Evolutionary conservation across 2,888 invertebrate genomes (phyloP).

Genomic region (Heliconius charithonia): DNA sequence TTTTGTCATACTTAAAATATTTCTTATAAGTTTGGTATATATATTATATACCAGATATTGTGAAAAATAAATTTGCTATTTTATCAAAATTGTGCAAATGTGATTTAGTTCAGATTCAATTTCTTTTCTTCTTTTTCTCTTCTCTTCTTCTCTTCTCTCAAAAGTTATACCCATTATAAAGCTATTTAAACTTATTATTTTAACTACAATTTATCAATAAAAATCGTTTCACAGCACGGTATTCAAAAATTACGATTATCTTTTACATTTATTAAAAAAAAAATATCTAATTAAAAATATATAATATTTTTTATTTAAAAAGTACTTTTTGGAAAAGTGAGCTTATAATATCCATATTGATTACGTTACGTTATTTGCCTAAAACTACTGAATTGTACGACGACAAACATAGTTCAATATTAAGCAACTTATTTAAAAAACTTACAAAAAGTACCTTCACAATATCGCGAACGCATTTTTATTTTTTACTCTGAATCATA

Average conservation of each 20-base stretch:
- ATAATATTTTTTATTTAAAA: background rate
- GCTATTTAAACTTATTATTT: background rate
- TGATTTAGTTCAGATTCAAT: background rate
- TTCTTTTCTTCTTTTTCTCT: no score
- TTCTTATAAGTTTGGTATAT: background rate
- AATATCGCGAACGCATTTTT: constrained; percentile 33
- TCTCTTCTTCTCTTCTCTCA: no score
- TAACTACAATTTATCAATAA: background rate
- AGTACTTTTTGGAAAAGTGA: background rate
- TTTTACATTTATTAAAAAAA: background rate
- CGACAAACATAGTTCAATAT: background rate
- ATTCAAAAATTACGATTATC: background rate
- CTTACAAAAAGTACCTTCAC: constrained; percentile 18
- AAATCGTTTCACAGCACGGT: background rate
- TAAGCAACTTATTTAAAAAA: constrained; percentile 2
- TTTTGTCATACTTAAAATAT: background rate
- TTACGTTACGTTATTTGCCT: background rate
- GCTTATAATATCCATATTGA: no score
- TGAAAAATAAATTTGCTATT: background rate
- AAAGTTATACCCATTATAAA: background rate
- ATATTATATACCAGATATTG: background rate
- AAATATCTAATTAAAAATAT: background rate
- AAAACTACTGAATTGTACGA: no score
- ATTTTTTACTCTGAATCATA: constrained; percentile 45
- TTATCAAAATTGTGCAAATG: background rate